Percentiles rank a stretch among this genome's conserved stretches.
Conservation (phyloP, 2,888 invertebrate species). For the Rotaria magnacalcarata region DNA sequence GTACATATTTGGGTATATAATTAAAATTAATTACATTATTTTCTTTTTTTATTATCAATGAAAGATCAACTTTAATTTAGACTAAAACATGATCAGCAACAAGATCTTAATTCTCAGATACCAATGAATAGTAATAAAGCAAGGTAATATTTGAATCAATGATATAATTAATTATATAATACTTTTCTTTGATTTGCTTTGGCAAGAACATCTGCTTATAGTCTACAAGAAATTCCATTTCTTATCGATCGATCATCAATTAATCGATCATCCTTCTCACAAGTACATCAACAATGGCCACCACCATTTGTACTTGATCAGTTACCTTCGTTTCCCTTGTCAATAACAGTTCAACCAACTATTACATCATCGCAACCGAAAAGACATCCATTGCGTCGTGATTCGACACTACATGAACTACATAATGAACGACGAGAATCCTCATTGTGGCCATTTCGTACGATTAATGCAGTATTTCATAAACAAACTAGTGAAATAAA, state of each 20-base stretch:
- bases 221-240: background rate
- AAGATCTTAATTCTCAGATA: background rate
- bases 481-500: conserved; percentile 21
- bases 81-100: background rate
- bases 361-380: background rate
- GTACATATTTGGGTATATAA: background rate
- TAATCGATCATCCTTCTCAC: background rate
- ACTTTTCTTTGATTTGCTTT: background rate
- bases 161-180: background rate
- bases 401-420: background rate
- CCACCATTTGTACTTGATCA: background rate
- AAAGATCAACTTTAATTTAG: background rate
- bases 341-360: background rate
- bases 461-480: background rate
- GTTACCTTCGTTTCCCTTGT: background rate
- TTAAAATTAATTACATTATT: background rate
- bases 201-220: background rate
- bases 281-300: background rate
- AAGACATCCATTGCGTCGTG: conserved; percentile 24
- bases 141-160: background rate
- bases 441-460: conserved; percentile 7
- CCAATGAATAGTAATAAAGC: background rate
- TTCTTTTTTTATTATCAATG: background rate
- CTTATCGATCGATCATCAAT: background rate
- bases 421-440: background rate